Evolutionary conservation across 2,888 invertebrate genomes (phyloP).

Genomic region (Chorisops tibialis): DNA sequence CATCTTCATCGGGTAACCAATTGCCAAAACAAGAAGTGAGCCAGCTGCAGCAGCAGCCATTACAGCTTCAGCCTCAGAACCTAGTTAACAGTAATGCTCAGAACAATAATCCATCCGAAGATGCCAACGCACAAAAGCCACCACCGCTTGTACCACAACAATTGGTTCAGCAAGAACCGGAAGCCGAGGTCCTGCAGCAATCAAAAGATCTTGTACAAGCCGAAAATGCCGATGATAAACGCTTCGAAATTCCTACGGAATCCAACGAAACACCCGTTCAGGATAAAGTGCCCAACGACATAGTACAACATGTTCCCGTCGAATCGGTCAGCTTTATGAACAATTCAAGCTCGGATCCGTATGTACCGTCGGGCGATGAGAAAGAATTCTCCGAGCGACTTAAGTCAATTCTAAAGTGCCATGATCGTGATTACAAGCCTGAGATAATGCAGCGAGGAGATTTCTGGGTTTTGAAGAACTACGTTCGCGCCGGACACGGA

Average conservation of each 20-base stretch:
- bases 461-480: constrained; percentile 88
- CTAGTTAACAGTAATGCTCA: not conserved
- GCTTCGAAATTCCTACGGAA: constrained; percentile 36
- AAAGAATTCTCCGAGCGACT: constrained; percentile 51
- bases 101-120: not conserved
- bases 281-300: constrained; percentile 4
- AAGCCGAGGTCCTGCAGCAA: constrained; percentile 2
- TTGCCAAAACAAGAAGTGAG: too few relatives aligned
- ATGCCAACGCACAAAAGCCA: constrained; percentile 12
- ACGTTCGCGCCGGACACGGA: constrained; percentile 69
- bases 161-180: constrained; percentile 4
- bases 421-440: constrained; percentile 60
- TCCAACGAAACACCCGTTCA: constrained; percentile 2
- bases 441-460: constrained; percentile 70
- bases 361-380: constrained; percentile 48
- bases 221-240: constrained; percentile 35
- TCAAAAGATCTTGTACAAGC: constrained; percentile 3
- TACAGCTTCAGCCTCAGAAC: not conserved
- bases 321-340: constrained; percentile 39
- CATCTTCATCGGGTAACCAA: too few relatives aligned
- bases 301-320: not conserved
- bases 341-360: constrained; percentile 44
- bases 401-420: constrained; percentile 57
- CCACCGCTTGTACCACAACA: not conserved
- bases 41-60: too few relatives aligned